A percentile compares a stretch with the other conserved stretches of the same genome.
Evolutionary conservation across 2,888 invertebrate genomes (phyloP).

Genomic region (Pilophorus perplexus): DNA sequence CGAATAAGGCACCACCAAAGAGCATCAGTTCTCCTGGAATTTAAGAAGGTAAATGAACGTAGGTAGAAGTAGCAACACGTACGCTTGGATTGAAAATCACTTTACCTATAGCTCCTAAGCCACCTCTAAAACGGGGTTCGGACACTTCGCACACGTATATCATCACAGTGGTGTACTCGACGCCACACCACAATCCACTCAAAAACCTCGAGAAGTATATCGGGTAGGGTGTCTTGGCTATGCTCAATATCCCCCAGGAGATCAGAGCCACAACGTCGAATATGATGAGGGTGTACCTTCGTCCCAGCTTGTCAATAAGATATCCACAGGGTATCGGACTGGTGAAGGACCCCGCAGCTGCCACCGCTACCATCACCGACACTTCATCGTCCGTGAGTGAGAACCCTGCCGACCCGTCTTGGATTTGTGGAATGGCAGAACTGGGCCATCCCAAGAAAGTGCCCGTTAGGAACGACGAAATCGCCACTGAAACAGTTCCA

Average conservation of each 20-base stretch:
- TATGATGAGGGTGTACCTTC: conserved; percentile 57
- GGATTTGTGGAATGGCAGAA: conserved; percentile 44
- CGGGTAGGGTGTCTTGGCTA: conserved; percentile 32
- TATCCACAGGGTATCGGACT: conserved; percentile 55
- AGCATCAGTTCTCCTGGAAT: conserved; percentile 47
- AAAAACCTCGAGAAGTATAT: conserved; percentile 46
- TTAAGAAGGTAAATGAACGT: too few species aligned
- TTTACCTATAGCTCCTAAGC: conserved; percentile 46
- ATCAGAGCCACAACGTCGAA: conserved; percentile 59
- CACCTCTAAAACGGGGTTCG: conserved; percentile 47
- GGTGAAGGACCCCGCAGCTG: conserved; percentile 47
- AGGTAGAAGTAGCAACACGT: too few species aligned
- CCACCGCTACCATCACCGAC: conserved; percentile 46
- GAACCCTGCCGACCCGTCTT: conserved; percentile 42
- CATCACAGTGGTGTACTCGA: conserved; percentile 48
- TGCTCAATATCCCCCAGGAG: conserved; percentile 54
- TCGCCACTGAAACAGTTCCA: conserved; percentile 32
- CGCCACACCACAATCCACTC: conserved; percentile 47
- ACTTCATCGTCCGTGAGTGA: conserved; percentile 41
- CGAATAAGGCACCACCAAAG: conserved; percentile 48
- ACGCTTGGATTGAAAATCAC: too few species aligned
- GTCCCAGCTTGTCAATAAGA: conserved; percentile 59
- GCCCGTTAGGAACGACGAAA: conserved; percentile 37
- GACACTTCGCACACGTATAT: conserved; percentile 49
- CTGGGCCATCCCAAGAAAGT: conserved; percentile 46